phyloP scores from a whole-genome alignment of 1,140 invertebrate genomes.

The Drosophila navojoa region DNA sequence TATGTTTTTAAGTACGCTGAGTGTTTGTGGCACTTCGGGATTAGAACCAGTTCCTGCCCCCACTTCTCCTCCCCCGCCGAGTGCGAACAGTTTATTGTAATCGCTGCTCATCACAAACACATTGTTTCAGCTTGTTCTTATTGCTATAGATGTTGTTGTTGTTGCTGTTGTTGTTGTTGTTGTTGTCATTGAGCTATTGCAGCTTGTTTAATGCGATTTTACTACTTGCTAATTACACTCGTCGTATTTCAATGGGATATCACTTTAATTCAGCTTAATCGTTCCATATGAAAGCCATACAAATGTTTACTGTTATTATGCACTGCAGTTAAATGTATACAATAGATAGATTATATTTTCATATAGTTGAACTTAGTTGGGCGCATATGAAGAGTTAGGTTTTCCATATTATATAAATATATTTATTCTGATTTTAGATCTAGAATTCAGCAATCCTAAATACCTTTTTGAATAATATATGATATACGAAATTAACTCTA shows the following conservation, averaged over 20 bases:
- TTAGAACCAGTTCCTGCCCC: conserved; percentile 22
- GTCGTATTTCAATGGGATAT: neutral
- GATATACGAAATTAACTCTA: no score
- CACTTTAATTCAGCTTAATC: neutral
- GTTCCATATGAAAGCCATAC: no score
- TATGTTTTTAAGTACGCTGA: conserved; percentile 17
- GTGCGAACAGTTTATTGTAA: conserved; percentile 71
- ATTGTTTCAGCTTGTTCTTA: conserved; percentile 8
- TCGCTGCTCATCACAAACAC: conserved; percentile 41
- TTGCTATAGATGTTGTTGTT: neutral
- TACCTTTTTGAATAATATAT: no score
- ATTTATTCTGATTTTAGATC: no score
- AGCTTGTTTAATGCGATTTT: conserved; percentile 22
- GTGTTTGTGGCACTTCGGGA: conserved; percentile 41
- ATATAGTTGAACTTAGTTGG: no score
- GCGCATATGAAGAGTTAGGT: no score
- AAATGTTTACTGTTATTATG: no score
- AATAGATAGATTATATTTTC: no score
- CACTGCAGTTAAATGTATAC: no score
- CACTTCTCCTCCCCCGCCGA: conserved; percentile 2
- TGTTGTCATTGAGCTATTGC: neutral
- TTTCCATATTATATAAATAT: no score
- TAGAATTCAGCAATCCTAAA: no score
- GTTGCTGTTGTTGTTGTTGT: neutral
- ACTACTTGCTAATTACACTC: conserved; percentile 22